These are phyloP conservation scores for Hydrophis major DNA, from an alignment of 2,797 vertebrate species.

Conservation along the genomic window DNA sequence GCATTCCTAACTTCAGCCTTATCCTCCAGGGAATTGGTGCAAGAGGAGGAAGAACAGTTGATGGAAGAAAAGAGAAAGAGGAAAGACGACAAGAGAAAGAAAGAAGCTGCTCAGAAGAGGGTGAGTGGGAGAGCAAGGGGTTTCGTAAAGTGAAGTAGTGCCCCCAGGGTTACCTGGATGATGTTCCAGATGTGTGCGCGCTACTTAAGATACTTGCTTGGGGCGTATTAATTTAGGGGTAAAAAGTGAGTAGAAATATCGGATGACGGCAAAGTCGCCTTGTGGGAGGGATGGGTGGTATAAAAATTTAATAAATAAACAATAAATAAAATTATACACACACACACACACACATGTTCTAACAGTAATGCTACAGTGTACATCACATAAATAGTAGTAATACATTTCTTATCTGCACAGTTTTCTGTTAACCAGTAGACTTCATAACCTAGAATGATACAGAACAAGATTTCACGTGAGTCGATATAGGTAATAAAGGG, in stretches of 20 bases:
- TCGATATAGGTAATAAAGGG: not conserved
- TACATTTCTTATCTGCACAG: not conserved
- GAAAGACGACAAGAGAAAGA: slow-evolving; percentile 87
- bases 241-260: not conserved
- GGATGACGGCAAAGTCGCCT: not conserved
- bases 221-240: not conserved
- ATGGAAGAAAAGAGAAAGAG: slow-evolving; percentile 94
- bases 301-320: not conserved
- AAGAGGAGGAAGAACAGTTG: slow-evolving; percentile 89
- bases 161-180: too few relatives aligned
- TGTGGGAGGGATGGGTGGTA: not conserved
- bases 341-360: not conserved
- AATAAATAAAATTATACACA: not conserved
- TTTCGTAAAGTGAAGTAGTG: not conserved
- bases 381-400: not conserved
- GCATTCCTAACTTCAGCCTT: not conserved
- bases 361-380: not conserved
- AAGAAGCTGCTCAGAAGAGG: slow-evolving; percentile 89
- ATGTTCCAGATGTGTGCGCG: fast-evolving
- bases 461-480: not conserved
- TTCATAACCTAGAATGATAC: not conserved
- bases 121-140: slow-evolving; percentile 61
- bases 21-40: slow-evolving; percentile 79
- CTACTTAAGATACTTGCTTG: not conserved
- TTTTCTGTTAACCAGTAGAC: not conserved